Evolutionary conservation across 2,797 vertebrate genomes (phyloP), one percentile per base, ranked within the genome.

Genomic region (Chaunax sp.): DNA sequence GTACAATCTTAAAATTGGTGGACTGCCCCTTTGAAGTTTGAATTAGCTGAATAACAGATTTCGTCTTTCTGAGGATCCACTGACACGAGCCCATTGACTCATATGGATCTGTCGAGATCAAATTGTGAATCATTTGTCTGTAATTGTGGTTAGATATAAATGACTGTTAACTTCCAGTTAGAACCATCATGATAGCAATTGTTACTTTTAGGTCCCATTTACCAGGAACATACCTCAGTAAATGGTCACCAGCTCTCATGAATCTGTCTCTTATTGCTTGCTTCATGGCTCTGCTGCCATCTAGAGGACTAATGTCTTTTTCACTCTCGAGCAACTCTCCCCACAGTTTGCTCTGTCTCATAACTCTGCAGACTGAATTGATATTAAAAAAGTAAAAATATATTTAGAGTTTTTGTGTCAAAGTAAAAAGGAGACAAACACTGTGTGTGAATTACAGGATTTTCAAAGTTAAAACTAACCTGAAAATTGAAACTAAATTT

Each of bases 201-300:
- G 28, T 30, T 4, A 30, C 28, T 30, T 30, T 30, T 30, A 30
- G 28, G 28, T 6, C 9, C 5, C 28, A 6, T 47, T n/a, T n/a
- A n/a, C n/a, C n/a, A n/a, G n/a, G n/a, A n/a, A n/a, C n/a, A n/a
- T n/a, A n/a, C n/a, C n/a, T n/a, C n/a, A n/a, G n/a, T n/a, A n/a
- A n/a, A n/a, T n/a, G n/a, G n/a, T n/a, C n/a, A n/a, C n/a, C n/a
- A n/a, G n/a, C n/a, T n/a, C n/a, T n/a, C 20, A 11, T 22, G 40
- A 65, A 38, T 43, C 47, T 9, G 16, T 43, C 18, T 19, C 7
- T 7, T 16, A 18, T 15, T 23, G 35, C 35, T 7, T 69, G 59
- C 14, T 46, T 72, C 30, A 67, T 69, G 64, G 50, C 79, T 83
- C 61, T 89, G 81, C 87, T 90, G 82, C 89, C 87, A 84, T 58